Evolutionary conservation across 2,113 vertebrate genomes (phyloP), one percentile per base, ranked within the genome.

Genomic region (Sylvia atricapilla): DNA sequence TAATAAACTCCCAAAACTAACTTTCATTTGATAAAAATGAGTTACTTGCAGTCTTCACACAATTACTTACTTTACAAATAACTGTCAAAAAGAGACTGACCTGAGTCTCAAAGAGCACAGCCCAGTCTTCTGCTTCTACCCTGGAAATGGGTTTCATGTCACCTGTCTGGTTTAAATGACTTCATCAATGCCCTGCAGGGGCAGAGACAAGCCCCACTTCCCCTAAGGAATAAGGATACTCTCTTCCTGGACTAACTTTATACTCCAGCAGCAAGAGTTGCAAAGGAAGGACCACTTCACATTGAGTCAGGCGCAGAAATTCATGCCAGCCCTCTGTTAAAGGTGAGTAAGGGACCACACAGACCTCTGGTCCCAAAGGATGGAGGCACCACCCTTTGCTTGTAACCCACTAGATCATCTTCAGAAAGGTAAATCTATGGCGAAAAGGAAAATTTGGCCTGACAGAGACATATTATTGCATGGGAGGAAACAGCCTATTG

Each of bases 1-100:
- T 58, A 56, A 56, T 44, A 55, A 56, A n/a, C 10, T 19, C 11
- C 15, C 15, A 11, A 23, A 10, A 27, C 6, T 59, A 19, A 53
- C 28, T 81, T 60, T n/a, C 41, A 22, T 15, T 74, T 70, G 4
- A 35, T 47, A 47, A 6, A 15, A 39, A 27, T 31, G 28, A 84
- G 18, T 78, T 81, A 81, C 0, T 0, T 13, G 12, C 13, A 31
- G 15, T 44, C 55, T 73, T 81, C 31, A 30, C 17, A 44, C 0
- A 0, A 33, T 58, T 49, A 53, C 24, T 89, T 68, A 63, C 13
- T 80, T 89, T 20, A 81, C 59, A 6, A 4, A 14, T 52, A 7
- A 18, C 35, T 69, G 53, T 15, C 46, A 69, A 62, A 81, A 66
- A 47, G 63, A 50, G 41, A 73, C 13, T 1, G 3, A 47, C 16